Conservation (phyloP, 2,888 invertebrate genomes). For the Sinopyrophorus schimmeli region DNA sequence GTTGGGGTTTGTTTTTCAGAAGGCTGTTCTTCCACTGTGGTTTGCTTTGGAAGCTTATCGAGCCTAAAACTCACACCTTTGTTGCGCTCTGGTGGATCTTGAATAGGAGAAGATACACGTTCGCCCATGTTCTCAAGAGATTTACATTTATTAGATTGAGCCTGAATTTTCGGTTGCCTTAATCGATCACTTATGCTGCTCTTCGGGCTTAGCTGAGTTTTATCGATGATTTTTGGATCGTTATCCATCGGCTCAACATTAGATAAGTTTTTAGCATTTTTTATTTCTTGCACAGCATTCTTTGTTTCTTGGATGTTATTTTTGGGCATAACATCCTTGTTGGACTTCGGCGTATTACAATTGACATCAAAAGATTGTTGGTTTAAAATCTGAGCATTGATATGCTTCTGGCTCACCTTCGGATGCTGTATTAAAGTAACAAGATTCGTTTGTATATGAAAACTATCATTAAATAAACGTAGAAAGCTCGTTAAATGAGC, state of each 20-base stretch:
- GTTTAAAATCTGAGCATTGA: constrained; percentile 42
- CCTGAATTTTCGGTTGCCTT: constrained; percentile 50
- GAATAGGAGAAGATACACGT: constrained; percentile 3
- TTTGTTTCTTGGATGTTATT: too few relatives aligned
- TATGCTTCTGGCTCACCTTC: constrained; percentile 62
- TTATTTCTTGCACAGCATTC: constrained; percentile 35
- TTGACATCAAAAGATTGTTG: constrained; percentile 24
- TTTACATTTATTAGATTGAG: constrained; percentile 41
- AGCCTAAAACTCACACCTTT: constrained; percentile 30
- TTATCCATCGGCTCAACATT: not conserved
- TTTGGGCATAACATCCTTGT: constrained; percentile 22
- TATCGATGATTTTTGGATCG: constrained; percentile 18
- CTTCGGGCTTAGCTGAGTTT: constrained; percentile 38
- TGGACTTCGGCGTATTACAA: constrained; percentile 5
- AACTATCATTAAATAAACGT: constrained; percentile 91
- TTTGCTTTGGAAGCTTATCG: too few relatives aligned
- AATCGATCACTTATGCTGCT: constrained; percentile 49
- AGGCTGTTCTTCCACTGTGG: constrained; percentile 8
- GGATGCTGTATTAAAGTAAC: constrained; percentile 81
- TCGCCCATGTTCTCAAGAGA: constrained; percentile 39
- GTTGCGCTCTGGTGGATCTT: constrained; percentile 9
- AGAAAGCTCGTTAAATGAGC: constrained; percentile 89
- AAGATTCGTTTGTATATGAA: constrained; percentile 91
- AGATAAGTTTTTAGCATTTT: constrained; percentile 42
- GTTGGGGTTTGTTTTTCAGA: constrained; percentile 3